Percentiles rank a stretch among this genome's conserved stretches.
These are phyloP conservation scores for Tetragonula clypearis DNA, from an alignment of 1,140 invertebrate species.

Conservation along the genomic window DNA sequence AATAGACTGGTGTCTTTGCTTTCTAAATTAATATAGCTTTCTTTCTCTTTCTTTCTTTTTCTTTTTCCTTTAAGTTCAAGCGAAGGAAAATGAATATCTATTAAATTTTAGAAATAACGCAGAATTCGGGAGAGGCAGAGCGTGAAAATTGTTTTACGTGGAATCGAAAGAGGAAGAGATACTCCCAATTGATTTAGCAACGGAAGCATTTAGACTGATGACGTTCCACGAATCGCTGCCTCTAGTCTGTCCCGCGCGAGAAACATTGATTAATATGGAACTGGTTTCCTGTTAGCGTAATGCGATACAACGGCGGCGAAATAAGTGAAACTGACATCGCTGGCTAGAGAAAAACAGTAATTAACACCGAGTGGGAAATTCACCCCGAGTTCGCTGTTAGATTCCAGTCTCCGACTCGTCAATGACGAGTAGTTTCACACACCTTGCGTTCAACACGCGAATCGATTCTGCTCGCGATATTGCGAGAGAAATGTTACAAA, in stretches of 20 bases:
- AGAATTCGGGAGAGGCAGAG: background rate
- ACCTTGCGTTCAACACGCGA: slow-evolving; percentile 1
- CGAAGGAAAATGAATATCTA: no score
- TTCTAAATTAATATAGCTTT: background rate
- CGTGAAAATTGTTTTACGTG: background rate
- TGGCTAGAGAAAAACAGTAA: slow-evolving; percentile 6
- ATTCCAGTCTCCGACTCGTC: slow-evolving; percentile 12
- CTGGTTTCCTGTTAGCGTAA: background rate
- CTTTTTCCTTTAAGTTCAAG: no score
- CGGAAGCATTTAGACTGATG: background rate
- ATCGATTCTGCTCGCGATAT: background rate
- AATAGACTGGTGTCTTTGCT: background rate
- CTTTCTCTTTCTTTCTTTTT: no score
- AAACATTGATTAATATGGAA: slow-evolving; percentile 5
- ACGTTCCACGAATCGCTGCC: background rate
- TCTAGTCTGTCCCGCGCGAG: background rate
- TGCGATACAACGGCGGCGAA: background rate
- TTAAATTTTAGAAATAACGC: background rate
- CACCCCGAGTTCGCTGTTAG: background rate
- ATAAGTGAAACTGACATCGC: background rate
- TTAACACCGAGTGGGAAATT: slow-evolving; percentile 1
- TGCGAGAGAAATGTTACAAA: no score
- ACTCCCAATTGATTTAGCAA: background rate
- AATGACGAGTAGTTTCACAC: slow-evolving; percentile 23
- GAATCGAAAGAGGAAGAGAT: background rate